These are phyloP conservation scores for Drosophila auraria DNA, from an alignment of 1,140 invertebrate genomes.

Conservation along the genomic window DNA sequence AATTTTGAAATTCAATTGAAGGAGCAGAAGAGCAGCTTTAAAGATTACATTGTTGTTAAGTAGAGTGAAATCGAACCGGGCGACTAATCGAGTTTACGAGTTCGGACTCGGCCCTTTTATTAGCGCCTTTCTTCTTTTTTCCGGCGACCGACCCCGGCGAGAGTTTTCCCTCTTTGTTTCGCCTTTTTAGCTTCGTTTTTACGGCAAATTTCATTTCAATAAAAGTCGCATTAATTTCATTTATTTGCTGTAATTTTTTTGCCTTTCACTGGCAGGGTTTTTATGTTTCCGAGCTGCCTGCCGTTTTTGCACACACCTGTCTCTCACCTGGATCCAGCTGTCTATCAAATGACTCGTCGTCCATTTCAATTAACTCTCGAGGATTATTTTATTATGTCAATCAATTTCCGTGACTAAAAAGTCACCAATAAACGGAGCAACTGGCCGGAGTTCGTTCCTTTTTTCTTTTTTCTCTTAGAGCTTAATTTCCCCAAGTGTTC, in stretches of 20 bases:
- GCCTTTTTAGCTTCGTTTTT: constrained; percentile 50
- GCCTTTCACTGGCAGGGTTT: constrained; percentile 18
- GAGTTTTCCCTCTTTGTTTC: constrained; percentile 19
- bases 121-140: constrained; percentile 32
- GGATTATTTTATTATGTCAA: constrained; percentile 83
- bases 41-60: constrained; percentile 52
- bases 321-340: constrained; percentile 62
- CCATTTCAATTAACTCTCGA: constrained; percentile 81
- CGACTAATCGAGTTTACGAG: constrained; percentile 55
- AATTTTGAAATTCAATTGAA: constrained; percentile 59
- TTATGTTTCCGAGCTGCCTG: constrained; percentile 21
- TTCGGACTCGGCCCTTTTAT: constrained; percentile 31
- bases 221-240: constrained; percentile 80
- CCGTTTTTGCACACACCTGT: constrained; percentile 58
- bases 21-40: constrained; percentile 17
- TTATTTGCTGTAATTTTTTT: constrained; percentile 72
- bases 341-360: constrained; percentile 37
- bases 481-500: constrained; percentile 20
- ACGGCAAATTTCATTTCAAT: constrained; percentile 79
- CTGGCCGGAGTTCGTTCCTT: constrained; percentile 13
- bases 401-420: constrained; percentile 82
- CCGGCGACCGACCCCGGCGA: too few species aligned
- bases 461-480: constrained; percentile 3
- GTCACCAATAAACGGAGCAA: constrained; percentile 55
- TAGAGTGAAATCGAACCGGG: constrained; percentile 22